phyloP scores from a whole-genome alignment of 2,113 vertebrate species.

The Coreoperca whiteheadi region DNA sequence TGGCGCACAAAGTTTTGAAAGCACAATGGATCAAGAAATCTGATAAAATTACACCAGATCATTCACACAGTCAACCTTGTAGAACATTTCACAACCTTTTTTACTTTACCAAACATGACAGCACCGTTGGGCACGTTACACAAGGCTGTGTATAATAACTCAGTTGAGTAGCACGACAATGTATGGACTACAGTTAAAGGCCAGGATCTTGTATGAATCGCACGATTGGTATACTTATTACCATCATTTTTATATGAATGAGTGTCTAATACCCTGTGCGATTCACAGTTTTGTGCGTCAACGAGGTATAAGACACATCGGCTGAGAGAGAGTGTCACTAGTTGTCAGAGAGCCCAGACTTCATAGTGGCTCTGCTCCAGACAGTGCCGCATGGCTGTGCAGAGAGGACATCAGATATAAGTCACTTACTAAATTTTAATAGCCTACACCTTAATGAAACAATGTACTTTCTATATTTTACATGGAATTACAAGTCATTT shows the following conservation, averaged over 20 bases:
- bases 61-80: not conserved
- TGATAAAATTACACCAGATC: not conserved
- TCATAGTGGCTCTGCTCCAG: constrained; percentile 55
- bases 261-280: constrained; percentile 13
- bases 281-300: constrained; percentile 40
- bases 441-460: constrained; percentile 54
- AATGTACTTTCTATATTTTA: constrained; percentile 50
- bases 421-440: constrained; percentile 60
- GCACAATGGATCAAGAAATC: not conserved
- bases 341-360: constrained; percentile 65
- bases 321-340: constrained; percentile 55
- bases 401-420: constrained; percentile 52
- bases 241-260: constrained; percentile 25
- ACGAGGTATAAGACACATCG: constrained; percentile 42
- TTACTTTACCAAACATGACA: not conserved
- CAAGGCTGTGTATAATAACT: not conserved
- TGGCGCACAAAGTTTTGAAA: not conserved
- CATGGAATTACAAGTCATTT: constrained; percentile 51
- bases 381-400: constrained; percentile 50
- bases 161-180: not conserved
- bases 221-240: not conserved
- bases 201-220: not conserved
- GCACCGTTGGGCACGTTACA: not conserved
- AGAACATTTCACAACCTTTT: not conserved
- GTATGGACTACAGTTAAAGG: not conserved